Base-by-base conservation (phyloP, 1,140 invertebrate genomes). In the Drosophila repletoides region DNA sequence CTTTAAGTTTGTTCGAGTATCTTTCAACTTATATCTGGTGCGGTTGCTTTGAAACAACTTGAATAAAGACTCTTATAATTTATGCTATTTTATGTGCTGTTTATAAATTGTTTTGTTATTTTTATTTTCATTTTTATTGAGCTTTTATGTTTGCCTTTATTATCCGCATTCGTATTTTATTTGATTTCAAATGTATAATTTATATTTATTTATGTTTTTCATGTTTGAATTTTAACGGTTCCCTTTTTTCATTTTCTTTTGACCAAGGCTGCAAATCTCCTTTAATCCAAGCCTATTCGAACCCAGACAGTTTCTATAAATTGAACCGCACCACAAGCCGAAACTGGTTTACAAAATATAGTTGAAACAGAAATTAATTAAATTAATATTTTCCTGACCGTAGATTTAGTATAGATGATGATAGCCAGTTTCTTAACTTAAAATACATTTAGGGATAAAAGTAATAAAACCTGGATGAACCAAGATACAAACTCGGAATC, bases 61-160 rank as follows among this genome's bases (percentile, higher is more conserved):
- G 15, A 41, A 26, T 36, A 21, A 29, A 52, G 10, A 49, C 26
- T 53, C 19, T 43, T 31, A 55, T 55, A 55, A 36, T 34, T 51
- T 52, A 29, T 34, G 17, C 10, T 7, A 53, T 52, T 34, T 31
- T 41, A 61, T 61, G 36, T 14, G 10, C 2, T 33, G 10, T 29
- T 41, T 33, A 17, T 41, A 31, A 52, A 55, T 45, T 26, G 46
- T 52, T 52, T 45, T 36, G 49, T 55, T 51, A 40, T 51, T 24
- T 46, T 6, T 14, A 14, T 21, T 43, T 15, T 28, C 17, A 36
- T 58, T 46, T 14, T 48, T 48, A 24, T 17, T 24, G 6, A 19
- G 29, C 40, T 29, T 53, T 53, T 41, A 53, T 19, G 19, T 53
- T 15, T 40, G 14, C 9, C 14, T 28, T 45, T 45, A 45, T 15